A percentile compares a stretch with the other conserved stretches of the same genome.
phyloP scores from a whole-genome alignment of 2,797 vertebrate species.

The Bothrops alternatus region DNA sequence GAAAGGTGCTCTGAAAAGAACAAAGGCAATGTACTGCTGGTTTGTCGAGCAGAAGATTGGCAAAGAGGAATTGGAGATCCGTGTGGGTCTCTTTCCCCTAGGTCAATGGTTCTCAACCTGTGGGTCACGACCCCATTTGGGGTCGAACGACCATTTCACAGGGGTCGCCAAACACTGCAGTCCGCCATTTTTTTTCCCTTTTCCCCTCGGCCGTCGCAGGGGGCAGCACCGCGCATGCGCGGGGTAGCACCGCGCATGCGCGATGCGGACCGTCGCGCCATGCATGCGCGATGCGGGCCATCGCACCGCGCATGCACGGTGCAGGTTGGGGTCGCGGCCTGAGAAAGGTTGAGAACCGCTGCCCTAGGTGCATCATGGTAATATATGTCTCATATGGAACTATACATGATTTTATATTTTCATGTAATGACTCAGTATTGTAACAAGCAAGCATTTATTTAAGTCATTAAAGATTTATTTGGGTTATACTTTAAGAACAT shows the following conservation, averaged over 20 bases:
- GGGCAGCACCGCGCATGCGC: too few species aligned
- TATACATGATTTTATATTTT: neutral
- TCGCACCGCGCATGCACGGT: too few species aligned
- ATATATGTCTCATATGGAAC: neutral
- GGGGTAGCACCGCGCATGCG: too few species aligned
- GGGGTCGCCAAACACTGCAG: too few species aligned
- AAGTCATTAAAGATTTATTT: neutral
- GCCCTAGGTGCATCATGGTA: neutral
- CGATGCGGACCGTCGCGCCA: too few species aligned
- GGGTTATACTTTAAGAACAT: neutral
- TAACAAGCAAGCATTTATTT: neutral
- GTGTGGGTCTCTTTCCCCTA: neutral
- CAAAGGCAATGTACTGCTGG: neutral
- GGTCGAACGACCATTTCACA: too few species aligned
- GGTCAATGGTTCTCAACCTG: neutral
- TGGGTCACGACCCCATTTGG: too few species aligned
- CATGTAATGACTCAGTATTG: neutral
- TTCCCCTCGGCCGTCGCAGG: too few species aligned
- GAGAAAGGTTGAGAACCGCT: too few species aligned
- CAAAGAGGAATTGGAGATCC: neutral
- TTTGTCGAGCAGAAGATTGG: neutral
- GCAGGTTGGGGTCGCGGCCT: too few species aligned
- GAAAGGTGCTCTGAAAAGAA: neutral
- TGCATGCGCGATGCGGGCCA: too few species aligned
- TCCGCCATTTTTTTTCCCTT: too few species aligned